Percentiles rank a stretch among this genome's conserved stretches.
phyloP scores from a whole-genome alignment of 2,113 vertebrate genomes.

The Labeo rohita region DNA sequence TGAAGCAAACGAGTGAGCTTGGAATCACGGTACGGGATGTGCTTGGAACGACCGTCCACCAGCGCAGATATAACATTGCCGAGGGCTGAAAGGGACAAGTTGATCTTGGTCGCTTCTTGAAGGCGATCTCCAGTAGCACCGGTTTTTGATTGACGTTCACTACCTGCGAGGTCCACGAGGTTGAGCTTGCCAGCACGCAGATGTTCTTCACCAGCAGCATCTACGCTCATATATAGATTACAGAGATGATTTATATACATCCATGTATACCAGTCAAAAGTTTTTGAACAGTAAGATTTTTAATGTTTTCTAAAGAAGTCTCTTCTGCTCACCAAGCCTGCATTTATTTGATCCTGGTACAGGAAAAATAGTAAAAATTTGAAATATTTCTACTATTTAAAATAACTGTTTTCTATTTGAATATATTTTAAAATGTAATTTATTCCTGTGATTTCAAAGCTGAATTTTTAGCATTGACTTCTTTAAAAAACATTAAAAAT shows the following conservation, averaged over 20 bases:
- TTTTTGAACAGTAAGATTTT: too few species aligned
- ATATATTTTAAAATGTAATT: too few species aligned
- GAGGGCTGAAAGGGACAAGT: slow-evolving; percentile 87
- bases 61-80: slow-evolving; percentile 90
- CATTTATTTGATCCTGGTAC: too few species aligned
- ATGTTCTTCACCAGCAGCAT: slow-evolving; percentile 79
- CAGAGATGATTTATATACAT: background rate
- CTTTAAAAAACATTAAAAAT: too few species aligned
- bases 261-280: background rate
- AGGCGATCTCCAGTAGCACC: slow-evolving; percentile 85
- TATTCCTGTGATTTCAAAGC: too few species aligned
- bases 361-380: too few species aligned
- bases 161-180: slow-evolving; percentile 89
- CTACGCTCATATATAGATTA: slow-evolving; percentile 64
- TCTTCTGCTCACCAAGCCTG: too few species aligned
- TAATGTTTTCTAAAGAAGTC: too few species aligned
- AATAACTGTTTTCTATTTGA: too few species aligned
- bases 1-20: slow-evolving; percentile 90
- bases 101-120: slow-evolving; percentile 91
- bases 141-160: slow-evolving; percentile 89
- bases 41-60: slow-evolving; percentile 82
- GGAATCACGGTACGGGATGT: slow-evolving; percentile 88
- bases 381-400: too few species aligned
- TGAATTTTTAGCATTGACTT: too few species aligned
- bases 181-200: slow-evolving; percentile 87